phyloP scores from a whole-genome alignment of 2,113 vertebrate species.

The Actenoides hombroni region DNA sequence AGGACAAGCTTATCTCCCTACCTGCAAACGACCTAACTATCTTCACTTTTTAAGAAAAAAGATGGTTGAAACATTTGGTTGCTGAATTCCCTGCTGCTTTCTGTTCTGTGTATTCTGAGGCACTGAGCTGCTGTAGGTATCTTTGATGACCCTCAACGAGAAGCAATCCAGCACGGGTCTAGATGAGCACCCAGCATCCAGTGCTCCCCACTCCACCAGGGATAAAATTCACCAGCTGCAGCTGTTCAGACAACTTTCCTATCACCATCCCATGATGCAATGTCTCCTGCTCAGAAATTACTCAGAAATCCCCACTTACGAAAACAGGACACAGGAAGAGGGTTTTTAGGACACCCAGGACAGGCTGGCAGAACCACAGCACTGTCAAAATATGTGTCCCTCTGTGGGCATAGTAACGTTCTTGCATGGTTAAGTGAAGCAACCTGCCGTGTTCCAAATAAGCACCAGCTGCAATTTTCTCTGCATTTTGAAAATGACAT shows the following conservation, averaged over 20 bases:
- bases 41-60: not conserved
- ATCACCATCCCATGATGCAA: constrained; percentile 60
- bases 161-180: not conserved
- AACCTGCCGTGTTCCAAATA: not conserved
- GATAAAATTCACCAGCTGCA: constrained; percentile 6
- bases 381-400: constrained; percentile 29
- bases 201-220: accelerated
- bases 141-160: not conserved
- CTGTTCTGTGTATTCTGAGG: accelerated
- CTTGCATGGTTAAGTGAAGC: not conserved
- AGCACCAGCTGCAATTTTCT: constrained; percentile 32
- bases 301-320: constrained; percentile 61
- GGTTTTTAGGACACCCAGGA: constrained; percentile 47
- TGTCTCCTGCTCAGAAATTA: constrained; percentile 62
- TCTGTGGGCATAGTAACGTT: constrained; percentile 20
- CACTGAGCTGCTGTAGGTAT: not conserved
- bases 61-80: not conserved
- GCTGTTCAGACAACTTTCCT: constrained; percentile 50
- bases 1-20: not conserved
- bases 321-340: constrained; percentile 54
- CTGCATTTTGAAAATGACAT: constrained; percentile 13
- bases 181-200: not conserved
- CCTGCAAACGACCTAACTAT: not conserved
- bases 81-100: not conserved
- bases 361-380: constrained; percentile 9